These are phyloP conservation scores for Branchipolynoe longqiensis DNA, from an alignment of 2,888 invertebrate species.

Conservation along the genomic window DNA sequence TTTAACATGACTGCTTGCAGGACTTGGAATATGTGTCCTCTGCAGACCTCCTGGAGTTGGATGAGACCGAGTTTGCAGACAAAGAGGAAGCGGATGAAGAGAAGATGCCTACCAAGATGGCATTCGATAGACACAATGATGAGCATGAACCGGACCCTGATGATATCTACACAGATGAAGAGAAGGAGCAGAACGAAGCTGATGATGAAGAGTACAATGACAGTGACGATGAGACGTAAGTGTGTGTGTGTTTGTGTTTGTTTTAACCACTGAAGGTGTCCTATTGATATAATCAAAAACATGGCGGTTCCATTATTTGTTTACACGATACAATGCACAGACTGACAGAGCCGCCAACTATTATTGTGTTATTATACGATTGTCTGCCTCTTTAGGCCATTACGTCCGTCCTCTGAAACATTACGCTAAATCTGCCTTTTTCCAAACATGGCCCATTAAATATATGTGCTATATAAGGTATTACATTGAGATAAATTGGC, in stretches of 20 bases:
- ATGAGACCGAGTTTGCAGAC: conserved; percentile 45
- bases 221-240: not conserved
- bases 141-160: not conserved
- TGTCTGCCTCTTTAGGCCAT: not conserved
- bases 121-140: conserved; percentile 44
- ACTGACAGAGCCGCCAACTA: too few relatives aligned
- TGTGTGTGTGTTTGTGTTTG: too few relatives aligned
- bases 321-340: not conserved
- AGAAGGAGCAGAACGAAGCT: conserved; percentile 26
- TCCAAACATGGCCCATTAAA: too few relatives aligned
- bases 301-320: not conserved
- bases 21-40: not conserved
- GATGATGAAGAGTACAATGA: conserved; percentile 57
- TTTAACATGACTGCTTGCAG: not conserved
- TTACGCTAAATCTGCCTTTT: too few relatives aligned
- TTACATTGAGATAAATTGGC: too few relatives aligned
- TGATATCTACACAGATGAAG: conserved; percentile 57
- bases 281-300: not conserved
- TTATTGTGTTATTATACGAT: not conserved
- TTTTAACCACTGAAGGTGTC: too few relatives aligned
- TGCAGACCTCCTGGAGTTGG: not conserved
- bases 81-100: conserved; percentile 34
- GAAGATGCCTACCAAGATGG: conserved; percentile 23
- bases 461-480: too few relatives aligned
- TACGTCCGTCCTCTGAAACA: too few relatives aligned